These are phyloP conservation scores for Turritopsis rubra DNA, from an alignment of 30 jellyfish, hydroid and myxozoan species.

Conservation along the genomic window DNA sequence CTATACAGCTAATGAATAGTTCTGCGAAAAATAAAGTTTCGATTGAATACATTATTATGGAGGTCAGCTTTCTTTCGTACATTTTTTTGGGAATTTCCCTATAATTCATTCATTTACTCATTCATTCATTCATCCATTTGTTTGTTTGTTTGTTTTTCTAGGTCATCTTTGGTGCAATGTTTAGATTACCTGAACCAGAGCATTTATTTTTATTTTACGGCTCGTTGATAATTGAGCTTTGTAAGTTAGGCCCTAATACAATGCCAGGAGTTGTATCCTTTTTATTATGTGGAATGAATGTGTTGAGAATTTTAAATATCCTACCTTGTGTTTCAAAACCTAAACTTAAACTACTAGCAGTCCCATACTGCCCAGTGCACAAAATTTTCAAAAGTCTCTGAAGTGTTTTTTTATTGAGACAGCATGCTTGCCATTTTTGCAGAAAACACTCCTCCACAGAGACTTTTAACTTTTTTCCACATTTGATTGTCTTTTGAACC, in stretches of 20 bases:
- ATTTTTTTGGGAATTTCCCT: not conserved
- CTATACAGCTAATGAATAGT: slow-evolving; percentile 70
- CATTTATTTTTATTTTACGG: slow-evolving; percentile 85
- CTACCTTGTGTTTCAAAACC: too few relatives aligned
- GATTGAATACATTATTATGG: slow-evolving; percentile 78
- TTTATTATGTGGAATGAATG: not conserved
- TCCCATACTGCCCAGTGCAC: too few relatives aligned
- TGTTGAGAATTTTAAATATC: too few relatives aligned
- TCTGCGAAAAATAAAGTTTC: slow-evolving; percentile 72
- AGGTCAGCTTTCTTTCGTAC: slow-evolving; percentile 40
- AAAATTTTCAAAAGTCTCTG: too few relatives aligned
- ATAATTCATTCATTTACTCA: not conserved
- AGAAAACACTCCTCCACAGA: too few relatives aligned
- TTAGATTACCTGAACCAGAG: slow-evolving; percentile 86
- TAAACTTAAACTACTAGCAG: not conserved
- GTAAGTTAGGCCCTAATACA: slow-evolving; percentile 71
- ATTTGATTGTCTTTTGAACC: too few relatives aligned
- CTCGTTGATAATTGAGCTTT: slow-evolving; percentile 78
- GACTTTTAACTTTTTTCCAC: too few relatives aligned
- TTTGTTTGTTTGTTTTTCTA: slow-evolving; percentile 26
- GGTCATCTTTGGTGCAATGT: slow-evolving; percentile 76
- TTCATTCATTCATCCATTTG: too few relatives aligned
- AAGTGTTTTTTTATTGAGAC: too few relatives aligned
- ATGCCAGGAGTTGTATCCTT: slow-evolving; percentile 99
- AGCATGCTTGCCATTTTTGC: too few relatives aligned